Evolutionary conservation across 2,113 vertebrate genomes (phyloP).

Genomic region (Marmota monax): DNA sequence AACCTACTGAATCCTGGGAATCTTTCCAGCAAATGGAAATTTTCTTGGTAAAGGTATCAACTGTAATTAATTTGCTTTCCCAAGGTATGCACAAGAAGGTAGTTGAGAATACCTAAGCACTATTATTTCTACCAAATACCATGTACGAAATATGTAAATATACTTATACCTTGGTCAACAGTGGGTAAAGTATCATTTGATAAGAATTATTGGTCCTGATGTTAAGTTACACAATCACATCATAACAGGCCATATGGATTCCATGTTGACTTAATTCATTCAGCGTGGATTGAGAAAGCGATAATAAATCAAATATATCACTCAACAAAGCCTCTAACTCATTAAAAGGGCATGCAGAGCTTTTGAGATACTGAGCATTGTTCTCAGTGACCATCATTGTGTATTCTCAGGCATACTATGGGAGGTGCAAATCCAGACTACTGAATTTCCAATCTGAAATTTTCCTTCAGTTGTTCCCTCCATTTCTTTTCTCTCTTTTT

Average conservation of each 20-base stretch:
- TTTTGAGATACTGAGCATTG: accelerated
- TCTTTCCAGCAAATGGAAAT: background rate
- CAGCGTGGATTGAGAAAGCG: background rate
- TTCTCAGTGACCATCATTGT: background rate
- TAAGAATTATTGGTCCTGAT: background rate
- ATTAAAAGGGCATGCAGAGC: background rate
- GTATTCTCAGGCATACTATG: background rate
- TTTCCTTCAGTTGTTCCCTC: background rate
- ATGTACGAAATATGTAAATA: too few species aligned
- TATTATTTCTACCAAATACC: background rate
- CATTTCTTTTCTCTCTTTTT: background rate
- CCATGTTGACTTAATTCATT: background rate
- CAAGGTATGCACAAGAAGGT: background rate
- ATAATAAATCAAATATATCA: background rate
- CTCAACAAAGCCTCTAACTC: background rate
- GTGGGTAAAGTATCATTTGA: background rate
- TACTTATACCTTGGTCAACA: background rate
- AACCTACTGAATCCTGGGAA: background rate
- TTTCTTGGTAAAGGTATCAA: background rate
- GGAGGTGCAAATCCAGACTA: background rate
- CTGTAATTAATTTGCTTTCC: background rate
- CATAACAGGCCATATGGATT: background rate
- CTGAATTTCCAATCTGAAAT: background rate
- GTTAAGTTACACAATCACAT: background rate
- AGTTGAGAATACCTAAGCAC: background rate